Evolutionary conservation across 2,113 vertebrate species (phyloP), one percentile per base, ranked within the genome.

Genomic region (Coptodon rendalli): DNA sequence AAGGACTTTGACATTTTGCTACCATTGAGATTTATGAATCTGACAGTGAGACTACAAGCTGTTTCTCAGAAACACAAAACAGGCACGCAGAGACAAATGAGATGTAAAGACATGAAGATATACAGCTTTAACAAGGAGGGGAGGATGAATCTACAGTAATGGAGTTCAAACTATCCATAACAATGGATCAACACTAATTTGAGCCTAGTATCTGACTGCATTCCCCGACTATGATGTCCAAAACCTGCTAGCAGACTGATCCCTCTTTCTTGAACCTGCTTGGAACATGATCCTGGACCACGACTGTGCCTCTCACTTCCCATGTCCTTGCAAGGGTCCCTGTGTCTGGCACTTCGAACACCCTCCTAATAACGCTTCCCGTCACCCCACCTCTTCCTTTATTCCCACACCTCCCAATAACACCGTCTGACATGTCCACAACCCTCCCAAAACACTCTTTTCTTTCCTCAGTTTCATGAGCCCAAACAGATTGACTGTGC

Each of bases 191-290:
- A 96, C 90, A 96, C 94, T 95, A 73, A 95, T 91, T 93, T 90
- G 45, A 54, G 45, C 56, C 90, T 96, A 93, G 5, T 96, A 96
- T 97, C 96, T 95, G 94, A 85, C 83, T 97, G 94, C 92, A 92
- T 93, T 95, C 95, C 93, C 93, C 93, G 85, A 78, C 81, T 89
- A 91, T 85, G 79, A 88, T 90, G 94, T 93, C 92, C 95, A 91
- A 84, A 90, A 87, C 57, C 38, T 59, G 19, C 34, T 89, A 94
- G 93, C 92, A 95, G 88, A 90, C 8, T 83, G 66, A 31, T 45
- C 1, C 66, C 48, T 48, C 61, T 53, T 54, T 83, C 87, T 89
- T 83, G 93, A 90, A 83, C 89, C 53, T 92, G 82, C 61, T 84
- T n/a, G 43, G 17, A 86, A 95, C 76, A 90, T 66, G 84, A 95